phyloP scores from a whole-genome alignment of 30 jellyfish, hydroid and myxozoan genomes.

The Cassiopea andromeda region DNA sequence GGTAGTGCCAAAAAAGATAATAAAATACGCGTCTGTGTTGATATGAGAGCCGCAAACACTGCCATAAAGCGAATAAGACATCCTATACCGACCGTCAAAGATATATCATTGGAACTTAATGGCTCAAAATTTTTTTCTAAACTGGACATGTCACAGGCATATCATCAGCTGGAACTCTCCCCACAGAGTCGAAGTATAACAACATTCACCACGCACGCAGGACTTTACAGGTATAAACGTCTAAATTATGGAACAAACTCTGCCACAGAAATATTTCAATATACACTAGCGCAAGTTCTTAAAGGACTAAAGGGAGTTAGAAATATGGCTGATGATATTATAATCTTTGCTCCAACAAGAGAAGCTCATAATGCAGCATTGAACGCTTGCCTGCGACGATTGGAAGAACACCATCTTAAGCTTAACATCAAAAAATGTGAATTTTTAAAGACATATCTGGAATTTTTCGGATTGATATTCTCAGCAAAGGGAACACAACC shows the following conservation, averaged over 20 bases:
- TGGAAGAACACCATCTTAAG: conserved; percentile 2
- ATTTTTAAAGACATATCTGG: conserved; percentile 16
- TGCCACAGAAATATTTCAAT: conserved; percentile 41
- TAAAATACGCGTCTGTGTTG: conserved; percentile 17
- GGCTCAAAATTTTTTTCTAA: conserved; percentile 30
- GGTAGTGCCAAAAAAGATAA: conserved; percentile 32
- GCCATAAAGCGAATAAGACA: conserved; percentile 35
- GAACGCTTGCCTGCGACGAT: conserved; percentile 3
- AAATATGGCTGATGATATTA: conserved; percentile 37
- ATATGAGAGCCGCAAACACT: conserved; percentile 41
- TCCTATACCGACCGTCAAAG: conserved; percentile 40
- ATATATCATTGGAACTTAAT: conserved; percentile 36
- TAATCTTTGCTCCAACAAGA: conserved; percentile 46
- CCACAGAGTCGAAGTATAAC: neutral
- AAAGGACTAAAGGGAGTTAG: neutral
- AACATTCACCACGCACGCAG: conserved; percentile 25
- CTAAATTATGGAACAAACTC: neutral
- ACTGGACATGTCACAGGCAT: conserved; percentile 22
- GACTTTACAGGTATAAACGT: conserved; percentile 5
- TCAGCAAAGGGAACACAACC: conserved; percentile 35
- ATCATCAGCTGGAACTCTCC: conserved; percentile 16
- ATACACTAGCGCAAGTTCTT: conserved; percentile 6
- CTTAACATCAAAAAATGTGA: conserved; percentile 28
- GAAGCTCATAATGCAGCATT: conserved; percentile 47
- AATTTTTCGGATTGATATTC: conserved; percentile 51